A percentile compares a stretch with the other conserved stretches of the same genome.
Conservation (phyloP, 1,140 invertebrate species). For the Anastrepha ludens region DNA sequence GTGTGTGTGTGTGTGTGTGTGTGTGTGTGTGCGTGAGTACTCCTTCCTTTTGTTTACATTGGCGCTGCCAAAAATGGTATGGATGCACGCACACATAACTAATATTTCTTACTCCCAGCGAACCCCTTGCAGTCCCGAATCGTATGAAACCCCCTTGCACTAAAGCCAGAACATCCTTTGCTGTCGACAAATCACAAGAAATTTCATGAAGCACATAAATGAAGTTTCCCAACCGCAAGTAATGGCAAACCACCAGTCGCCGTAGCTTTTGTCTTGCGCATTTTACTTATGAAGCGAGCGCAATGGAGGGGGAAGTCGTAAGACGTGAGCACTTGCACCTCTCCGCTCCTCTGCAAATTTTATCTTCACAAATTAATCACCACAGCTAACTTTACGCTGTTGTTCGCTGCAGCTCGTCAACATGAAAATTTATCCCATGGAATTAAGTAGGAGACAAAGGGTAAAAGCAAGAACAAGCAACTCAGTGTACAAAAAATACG, state of each 20-base stretch:
- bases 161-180: background rate
- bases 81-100: background rate
- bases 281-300: background rate
- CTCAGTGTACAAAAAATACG: background rate
- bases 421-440: slow-evolving; percentile 41
- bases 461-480: background rate
- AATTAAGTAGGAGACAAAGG: slow-evolving; percentile 42
- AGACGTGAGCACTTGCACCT: background rate
- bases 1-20: background rate
- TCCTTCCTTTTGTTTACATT: background rate
- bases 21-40: background rate
- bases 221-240: slow-evolving; percentile 41
- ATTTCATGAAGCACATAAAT: slow-evolving; percentile 38
- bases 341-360: background rate
- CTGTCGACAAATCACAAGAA: background rate
- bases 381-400: slow-evolving; percentile 28
- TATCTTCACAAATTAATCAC: slow-evolving; percentile 44
- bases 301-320: no score
- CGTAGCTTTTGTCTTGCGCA: slow-evolving; percentile 8
- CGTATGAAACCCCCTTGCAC: background rate
- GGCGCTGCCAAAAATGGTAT: slow-evolving; percentile 40
- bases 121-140: background rate
- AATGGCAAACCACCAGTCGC: slow-evolving; percentile 4
- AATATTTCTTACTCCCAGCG: background rate
- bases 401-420: slow-evolving; percentile 22